These are phyloP conservation scores for Oxycera nigricornis DNA, from an alignment of 2,888 invertebrate genomes.

Conservation along the genomic window DNA sequence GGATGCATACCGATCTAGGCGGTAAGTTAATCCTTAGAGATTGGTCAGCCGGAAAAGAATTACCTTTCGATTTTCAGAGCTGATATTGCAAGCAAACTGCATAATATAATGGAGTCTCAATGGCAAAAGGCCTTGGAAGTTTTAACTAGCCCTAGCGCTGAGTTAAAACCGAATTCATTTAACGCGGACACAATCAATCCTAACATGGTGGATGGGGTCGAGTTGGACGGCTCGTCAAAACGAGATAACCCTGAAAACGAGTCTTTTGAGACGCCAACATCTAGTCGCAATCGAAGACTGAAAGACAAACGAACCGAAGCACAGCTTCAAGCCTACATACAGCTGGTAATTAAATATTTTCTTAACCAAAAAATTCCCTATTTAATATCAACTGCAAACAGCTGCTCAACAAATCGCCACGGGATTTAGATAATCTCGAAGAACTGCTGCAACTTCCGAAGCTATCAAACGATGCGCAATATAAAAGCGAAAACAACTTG, in stretches of 20 bases:
- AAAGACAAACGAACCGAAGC: constrained; percentile 49
- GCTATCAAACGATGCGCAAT: background rate
- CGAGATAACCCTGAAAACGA: constrained; percentile 53
- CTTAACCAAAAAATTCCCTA: background rate
- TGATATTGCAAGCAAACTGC: constrained; percentile 76
- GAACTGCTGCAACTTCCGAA: background rate
- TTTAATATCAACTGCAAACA: constrained; percentile 48
- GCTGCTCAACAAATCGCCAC: constrained; percentile 66
- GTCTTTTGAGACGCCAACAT: constrained; percentile 56
- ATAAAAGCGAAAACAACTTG: background rate
- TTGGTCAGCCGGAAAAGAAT: background rate
- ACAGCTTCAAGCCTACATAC: constrained; percentile 59
- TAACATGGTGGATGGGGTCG: constrained; percentile 48
- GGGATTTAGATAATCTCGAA: constrained; percentile 59
- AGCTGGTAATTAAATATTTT: constrained; percentile 52
- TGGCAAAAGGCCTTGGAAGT: constrained; percentile 80
- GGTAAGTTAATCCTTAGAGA: constrained; percentile 49
- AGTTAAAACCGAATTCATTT: constrained; percentile 7
- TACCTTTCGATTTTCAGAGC: constrained; percentile 62
- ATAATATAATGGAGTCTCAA: constrained; percentile 80
- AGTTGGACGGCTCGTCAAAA: background rate
- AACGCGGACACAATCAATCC: constrained; percentile 45
- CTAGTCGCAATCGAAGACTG: constrained; percentile 51
- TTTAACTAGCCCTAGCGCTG: constrained; percentile 63
- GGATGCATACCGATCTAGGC: constrained; percentile 56